Evolutionary conservation across 2,888 invertebrate species (phyloP).

Genomic region (Nysson spinosus): DNA sequence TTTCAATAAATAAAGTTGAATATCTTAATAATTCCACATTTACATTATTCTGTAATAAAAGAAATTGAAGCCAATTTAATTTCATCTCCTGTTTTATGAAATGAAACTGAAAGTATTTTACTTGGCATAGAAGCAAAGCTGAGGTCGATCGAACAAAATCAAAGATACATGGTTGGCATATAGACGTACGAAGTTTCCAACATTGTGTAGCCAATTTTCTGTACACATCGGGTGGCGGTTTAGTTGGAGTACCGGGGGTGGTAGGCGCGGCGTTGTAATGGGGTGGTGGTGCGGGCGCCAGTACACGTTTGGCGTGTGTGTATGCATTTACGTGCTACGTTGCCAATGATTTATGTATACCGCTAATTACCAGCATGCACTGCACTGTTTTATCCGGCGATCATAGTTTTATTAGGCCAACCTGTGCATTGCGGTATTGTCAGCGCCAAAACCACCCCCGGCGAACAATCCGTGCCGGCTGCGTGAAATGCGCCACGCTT

Average conservation of each 20-base stretch:
- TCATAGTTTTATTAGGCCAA: slow-evolving; percentile 75
- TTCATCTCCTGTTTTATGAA: too few species aligned
- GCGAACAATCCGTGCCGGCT: slow-evolving; percentile 51
- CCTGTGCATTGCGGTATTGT: slow-evolving; percentile 71
- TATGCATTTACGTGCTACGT: slow-evolving; percentile 63
- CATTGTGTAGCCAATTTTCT: slow-evolving; percentile 62
- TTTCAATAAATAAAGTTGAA: too few species aligned
- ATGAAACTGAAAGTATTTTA: too few species aligned
- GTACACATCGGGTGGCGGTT: slow-evolving; percentile 48
- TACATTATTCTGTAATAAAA: too few species aligned
- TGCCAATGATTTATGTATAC: slow-evolving; percentile 76
- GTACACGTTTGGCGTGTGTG: slow-evolving; percentile 52
- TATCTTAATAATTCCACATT: too few species aligned
- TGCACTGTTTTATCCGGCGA: slow-evolving; percentile 73
- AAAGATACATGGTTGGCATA: slow-evolving; percentile 8
- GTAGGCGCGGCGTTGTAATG: slow-evolving; percentile 47
- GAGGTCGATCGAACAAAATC: slow-evolving; percentile 10
- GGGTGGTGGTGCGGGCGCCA: slow-evolving; percentile 43
- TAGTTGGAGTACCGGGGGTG: slow-evolving; percentile 41
- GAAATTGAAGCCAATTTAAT: too few species aligned
- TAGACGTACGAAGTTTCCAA: slow-evolving; percentile 46
- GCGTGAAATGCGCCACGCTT: slow-evolving; percentile 51
- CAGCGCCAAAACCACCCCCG: slow-evolving; percentile 60
- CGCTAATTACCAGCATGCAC: slow-evolving; percentile 75
- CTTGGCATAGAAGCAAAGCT: too few species aligned